Evolutionary conservation across 2,113 vertebrate species (phyloP), one percentile per base, ranked within the genome.

Genomic region (Acanthisitta chloris): DNA sequence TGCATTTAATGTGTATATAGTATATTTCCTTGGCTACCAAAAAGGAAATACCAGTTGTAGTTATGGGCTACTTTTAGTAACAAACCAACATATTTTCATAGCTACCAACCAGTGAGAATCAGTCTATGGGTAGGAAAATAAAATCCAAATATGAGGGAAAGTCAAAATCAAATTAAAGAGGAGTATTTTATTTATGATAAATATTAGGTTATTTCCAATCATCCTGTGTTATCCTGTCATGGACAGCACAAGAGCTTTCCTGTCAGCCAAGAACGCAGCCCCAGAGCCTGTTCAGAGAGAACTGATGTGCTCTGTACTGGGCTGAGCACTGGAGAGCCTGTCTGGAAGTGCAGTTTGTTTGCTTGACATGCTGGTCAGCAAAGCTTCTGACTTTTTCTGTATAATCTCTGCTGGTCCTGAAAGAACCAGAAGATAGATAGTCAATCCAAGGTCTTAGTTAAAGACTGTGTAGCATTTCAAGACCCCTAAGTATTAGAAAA

Each of bases 31-130:
- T 81, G 45, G 71, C 54, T 77, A 86, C 71, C 31, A 58, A 71
- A 93, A 88, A 89, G 72, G 43, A 94, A 94, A 81, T 55, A 64
- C 29, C 59, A 64, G 7, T 67, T 94, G 45, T 43, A 86, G 64
- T 64, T 71, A 64, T 15, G 24, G 64, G 38, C 49, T 93, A 70
- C 62, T 82, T 90, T 73, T 49, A 83, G 71, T 28, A 86, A 88
- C 45, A 76, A 90, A 93, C 24, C n/a, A 72, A 59, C 5, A 5
- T 33, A n/a, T 38, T 82, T 92, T 57, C 54, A 48, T 45, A 51
- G 42, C 54, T 49, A 72, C 25, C 51, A 79, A 73, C 7, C 58
- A 33, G 48, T 40, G 48, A 81, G 52, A 90, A 90, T 65, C 28
- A 61, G 62, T 38, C 45, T 55, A 14, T 25, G 24, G 25, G 17